Evolutionary conservation across 2,113 vertebrate species (phyloP).

Genomic region (Puntigrus tetrazona): DNA sequence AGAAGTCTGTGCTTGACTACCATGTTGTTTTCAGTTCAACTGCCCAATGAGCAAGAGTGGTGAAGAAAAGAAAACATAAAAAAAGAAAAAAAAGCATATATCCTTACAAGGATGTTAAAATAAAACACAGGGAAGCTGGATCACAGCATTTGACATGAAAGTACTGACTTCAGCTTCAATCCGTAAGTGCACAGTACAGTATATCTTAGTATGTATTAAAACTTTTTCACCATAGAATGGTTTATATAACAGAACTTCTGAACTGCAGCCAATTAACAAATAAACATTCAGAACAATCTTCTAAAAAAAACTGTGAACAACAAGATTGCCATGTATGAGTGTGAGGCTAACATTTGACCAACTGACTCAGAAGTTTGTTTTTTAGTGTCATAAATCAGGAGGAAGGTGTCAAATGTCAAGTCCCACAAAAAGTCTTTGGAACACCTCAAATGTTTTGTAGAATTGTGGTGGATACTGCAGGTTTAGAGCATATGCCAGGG

Average conservation of each 20-base stretch:
- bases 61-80: neutral
- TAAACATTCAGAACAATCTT: slow-evolving; percentile 1
- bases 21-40: neutral
- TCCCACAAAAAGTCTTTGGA: slow-evolving; percentile 55
- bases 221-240: slow-evolving; percentile 1
- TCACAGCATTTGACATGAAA: neutral
- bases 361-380: slow-evolving; percentile 36
- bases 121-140: neutral
- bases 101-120: neutral
- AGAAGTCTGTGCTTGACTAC: too few relatives aligned
- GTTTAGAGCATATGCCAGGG: slow-evolving; percentile 45
- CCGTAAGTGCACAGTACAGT: neutral
- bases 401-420: neutral
- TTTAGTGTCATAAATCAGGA: slow-evolving; percentile 39
- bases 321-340: too few relatives aligned
- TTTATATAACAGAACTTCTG: neutral
- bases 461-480: slow-evolving; percentile 46
- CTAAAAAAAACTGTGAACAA: neutral
- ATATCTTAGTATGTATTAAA: slow-evolving; percentile 5
- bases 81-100: neutral
- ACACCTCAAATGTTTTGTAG: slow-evolving; percentile 35
- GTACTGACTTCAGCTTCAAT: neutral
- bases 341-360: too few relatives aligned
- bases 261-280: neutral
- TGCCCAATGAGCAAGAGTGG: neutral